phyloP scores from a whole-genome alignment of 2,797 vertebrate species.

The Sardinella longiceps region DNA sequence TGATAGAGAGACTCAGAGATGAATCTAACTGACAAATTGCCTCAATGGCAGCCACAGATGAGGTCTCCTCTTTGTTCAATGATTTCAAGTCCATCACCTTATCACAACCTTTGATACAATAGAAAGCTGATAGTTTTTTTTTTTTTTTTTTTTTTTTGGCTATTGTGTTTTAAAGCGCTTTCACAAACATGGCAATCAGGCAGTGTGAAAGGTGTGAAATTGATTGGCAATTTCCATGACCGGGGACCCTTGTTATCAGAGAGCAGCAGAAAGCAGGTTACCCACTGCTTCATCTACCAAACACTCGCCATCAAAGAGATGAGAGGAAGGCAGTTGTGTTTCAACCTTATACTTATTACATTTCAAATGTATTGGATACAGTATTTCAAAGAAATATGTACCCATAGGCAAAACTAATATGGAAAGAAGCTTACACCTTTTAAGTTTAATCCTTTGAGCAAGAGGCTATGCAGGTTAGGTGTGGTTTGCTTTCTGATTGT shows the following conservation, averaged over 20 bases:
- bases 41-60: slow-evolving; percentile 37
- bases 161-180: slow-evolving; percentile 38
- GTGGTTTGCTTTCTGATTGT: slow-evolving; percentile 1
- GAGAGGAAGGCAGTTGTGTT: not conserved
- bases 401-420: not conserved
- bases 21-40: slow-evolving; percentile 54
- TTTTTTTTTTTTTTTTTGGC: slow-evolving; percentile 27
- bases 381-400: slow-evolving; percentile 17
- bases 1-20: slow-evolving; percentile 40
- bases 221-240: slow-evolving; percentile 47
- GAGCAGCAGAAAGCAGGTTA: slow-evolving; percentile 21
- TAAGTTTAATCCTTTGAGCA: slow-evolving; percentile 11
- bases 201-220: slow-evolving; percentile 55
- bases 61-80: slow-evolving; percentile 42
- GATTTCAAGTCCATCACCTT: slow-evolving; percentile 47
- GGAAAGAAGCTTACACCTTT: slow-evolving; percentile 14
- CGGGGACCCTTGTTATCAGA: slow-evolving; percentile 38
- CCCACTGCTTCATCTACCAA: not conserved
- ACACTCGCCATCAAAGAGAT: not conserved
- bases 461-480: not conserved
- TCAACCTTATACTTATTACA: not conserved
- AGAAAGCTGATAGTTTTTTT: not conserved
- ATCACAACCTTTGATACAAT: slow-evolving; percentile 17
- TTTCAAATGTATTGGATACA: slow-evolving; percentile 23
- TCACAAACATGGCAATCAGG: slow-evolving; percentile 57